phyloP scores from a whole-genome alignment of 2,888 invertebrate species.

The Rotaria sp. region DNA sequence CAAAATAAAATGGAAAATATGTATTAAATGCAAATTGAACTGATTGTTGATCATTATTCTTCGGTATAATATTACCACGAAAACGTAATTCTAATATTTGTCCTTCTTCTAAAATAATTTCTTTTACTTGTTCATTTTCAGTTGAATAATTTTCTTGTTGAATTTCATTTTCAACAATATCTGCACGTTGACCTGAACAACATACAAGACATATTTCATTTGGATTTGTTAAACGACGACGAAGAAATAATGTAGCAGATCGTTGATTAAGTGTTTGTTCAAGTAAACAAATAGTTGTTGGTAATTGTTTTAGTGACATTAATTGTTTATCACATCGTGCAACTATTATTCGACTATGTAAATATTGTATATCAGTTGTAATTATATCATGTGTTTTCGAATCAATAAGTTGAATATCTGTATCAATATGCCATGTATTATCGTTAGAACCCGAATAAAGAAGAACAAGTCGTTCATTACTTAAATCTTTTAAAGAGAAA shows the following conservation, averaged over 20 bases:
- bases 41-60: not conserved
- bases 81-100: conserved; percentile 23
- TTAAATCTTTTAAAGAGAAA: not conserved
- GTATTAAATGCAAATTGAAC: conserved; percentile 30
- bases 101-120: not conserved
- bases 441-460: not conserved
- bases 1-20: conserved; percentile 19
- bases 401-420: not conserved
- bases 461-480: not conserved
- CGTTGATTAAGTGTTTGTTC: conserved; percentile 14
- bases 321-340: conserved; percentile 1
- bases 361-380: not conserved
- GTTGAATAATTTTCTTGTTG: conserved; percentile 21
- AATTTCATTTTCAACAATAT: not conserved
- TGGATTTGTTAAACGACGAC: not conserved
- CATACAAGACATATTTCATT: conserved; percentile 8
- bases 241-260: not conserved
- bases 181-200: not conserved
- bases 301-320: not conserved
- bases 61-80: not conserved
- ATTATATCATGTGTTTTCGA: not conserved
- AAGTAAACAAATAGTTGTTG: not conserved
- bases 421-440: not conserved
- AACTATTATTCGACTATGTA: not conserved
- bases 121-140: not conserved